Conservation (phyloP, 2,888 invertebrate genomes). For the Orgyia antiqua region DNA sequence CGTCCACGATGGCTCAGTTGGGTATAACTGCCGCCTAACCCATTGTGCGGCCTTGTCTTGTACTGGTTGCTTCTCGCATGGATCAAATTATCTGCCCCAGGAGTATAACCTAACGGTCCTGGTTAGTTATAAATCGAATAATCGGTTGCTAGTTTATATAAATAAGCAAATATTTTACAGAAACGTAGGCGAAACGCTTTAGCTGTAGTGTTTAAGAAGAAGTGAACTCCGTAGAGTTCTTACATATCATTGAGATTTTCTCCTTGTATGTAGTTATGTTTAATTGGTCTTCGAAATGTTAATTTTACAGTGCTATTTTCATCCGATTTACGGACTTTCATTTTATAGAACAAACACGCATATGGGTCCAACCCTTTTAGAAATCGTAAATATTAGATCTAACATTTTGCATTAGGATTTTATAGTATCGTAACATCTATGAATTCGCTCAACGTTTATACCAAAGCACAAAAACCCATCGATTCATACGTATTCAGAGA, state of each 20-base stretch:
- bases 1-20: slow-evolving; percentile 7
- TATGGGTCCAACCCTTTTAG: slow-evolving; percentile 77
- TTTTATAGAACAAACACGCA: slow-evolving; percentile 67
- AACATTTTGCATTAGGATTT: slow-evolving; percentile 68
- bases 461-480: slow-evolving; percentile 78
- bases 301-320: slow-evolving; percentile 57
- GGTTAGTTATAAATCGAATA: slow-evolving; percentile 29
- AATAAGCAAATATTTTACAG: slow-evolving; percentile 53
- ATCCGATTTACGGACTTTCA: slow-evolving; percentile 42
- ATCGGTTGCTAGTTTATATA: slow-evolving; percentile 58
- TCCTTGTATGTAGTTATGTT: slow-evolving; percentile 63
- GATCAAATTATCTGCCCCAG: slow-evolving; percentile 18
- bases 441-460: slow-evolving; percentile 77
- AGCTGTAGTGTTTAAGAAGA: slow-evolving; percentile 68
- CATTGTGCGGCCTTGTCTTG: slow-evolving; percentile 19
- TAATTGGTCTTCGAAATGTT: slow-evolving; percentile 48
- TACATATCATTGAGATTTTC: slow-evolving; percentile 77
- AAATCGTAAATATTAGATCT: slow-evolving; percentile 70
- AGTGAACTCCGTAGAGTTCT: slow-evolving; percentile 71
- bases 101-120: slow-evolving; percentile 18
- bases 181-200: slow-evolving; percentile 67
- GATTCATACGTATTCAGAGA: slow-evolving; percentile 69
- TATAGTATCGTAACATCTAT: slow-evolving; percentile 66
- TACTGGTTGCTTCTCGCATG: slow-evolving; percentile 33
- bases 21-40: too few species aligned